Percentiles rank a stretch among this genome's conserved stretches.
Evolutionary conservation across 2,113 vertebrate genomes (phyloP).

Genomic region (Pelvicachromis taeniatus): DNA sequence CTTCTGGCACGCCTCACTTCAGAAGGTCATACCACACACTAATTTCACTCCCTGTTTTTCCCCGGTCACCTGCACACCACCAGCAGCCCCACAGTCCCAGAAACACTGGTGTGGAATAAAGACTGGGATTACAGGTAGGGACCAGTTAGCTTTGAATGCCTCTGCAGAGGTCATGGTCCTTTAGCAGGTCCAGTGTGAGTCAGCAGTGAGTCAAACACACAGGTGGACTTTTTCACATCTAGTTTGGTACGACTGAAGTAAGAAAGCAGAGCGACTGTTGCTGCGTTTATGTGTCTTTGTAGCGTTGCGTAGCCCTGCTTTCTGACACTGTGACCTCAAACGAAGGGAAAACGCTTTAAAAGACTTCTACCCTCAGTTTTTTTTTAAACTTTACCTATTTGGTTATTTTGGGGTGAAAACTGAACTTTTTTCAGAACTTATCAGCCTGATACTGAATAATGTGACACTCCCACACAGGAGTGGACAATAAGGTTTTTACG

Average conservation of each 20-base stretch:
- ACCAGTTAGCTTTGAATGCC: accelerated
- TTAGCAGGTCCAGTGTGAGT: not conserved
- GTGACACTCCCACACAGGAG: not conserved
- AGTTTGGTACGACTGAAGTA: accelerated
- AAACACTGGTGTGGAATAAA: not conserved
- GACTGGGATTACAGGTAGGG: too few relatives aligned
- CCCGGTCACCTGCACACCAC: not conserved
- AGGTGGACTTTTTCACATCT: too few relatives aligned
- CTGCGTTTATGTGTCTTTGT: not conserved
- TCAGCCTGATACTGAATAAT: not conserved
- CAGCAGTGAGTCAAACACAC: not conserved
- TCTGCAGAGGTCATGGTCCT: not conserved
- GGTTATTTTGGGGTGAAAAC: not conserved
- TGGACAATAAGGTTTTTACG: not conserved
- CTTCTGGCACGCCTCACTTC: too few relatives aligned
- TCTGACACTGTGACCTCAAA: accelerated
- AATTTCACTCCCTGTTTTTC: not conserved
- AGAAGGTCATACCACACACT: not conserved
- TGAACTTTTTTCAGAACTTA: not conserved
- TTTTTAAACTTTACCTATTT: accelerated
- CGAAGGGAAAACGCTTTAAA: not conserved
- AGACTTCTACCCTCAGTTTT: not conserved
- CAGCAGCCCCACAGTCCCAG: not conserved
- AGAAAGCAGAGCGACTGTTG: not conserved
- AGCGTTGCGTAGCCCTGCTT: accelerated